Base-by-base conservation (phyloP, 2,888 invertebrate species). In the Baccha elongata region DNA sequence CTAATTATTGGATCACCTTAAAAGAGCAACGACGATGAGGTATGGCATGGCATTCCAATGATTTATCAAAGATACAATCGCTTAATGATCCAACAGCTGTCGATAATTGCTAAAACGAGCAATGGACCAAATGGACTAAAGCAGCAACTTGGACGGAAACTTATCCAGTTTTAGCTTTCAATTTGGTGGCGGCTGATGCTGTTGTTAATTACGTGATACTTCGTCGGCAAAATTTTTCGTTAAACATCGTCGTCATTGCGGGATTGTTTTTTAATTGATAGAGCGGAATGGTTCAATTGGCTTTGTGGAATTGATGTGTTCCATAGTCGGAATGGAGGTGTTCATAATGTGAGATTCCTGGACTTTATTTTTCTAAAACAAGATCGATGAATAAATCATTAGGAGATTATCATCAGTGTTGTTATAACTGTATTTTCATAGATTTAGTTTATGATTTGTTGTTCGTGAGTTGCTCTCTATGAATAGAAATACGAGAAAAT, bases 1-100 rank as follows among this genome's bases (percentile, higher is more conserved):
- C 74, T 80, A 80, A 80, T 80, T 80, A 80, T 74, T 74, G 80
- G 58, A 74, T 80, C 74, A 69, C 80, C 74, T 74, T 80, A 80
- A 80, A 65, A 42, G 80, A 80, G 55, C 44, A 60, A 60, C 42
- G 35, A 69, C 68, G 73, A 67, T 50, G 69, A 74, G 69, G 80
- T 52, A 80, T 74, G 74, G 80, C 64, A 64, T 58, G 35, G 80
- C 67, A 80, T 74, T 80, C 80, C 80, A 69, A 74, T 74, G 74
- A 69, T 35, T n/a, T 71, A 80, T 80, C 80, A 52, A 40, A 74
- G 64, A 42, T 65, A 67, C 74, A 80, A 80, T 74, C 74, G 58
- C 69, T 80, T 69, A 69, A 80, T 74, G 74, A 80, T 64, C 62
- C 68, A 62, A 55, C 62, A 62, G 64, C 69, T 62, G 55, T 37